Evolutionary conservation across 2,113 vertebrate species (phyloP), one percentile per base, ranked within the genome.

Genomic region (Bungarus multicinctus): DNA sequence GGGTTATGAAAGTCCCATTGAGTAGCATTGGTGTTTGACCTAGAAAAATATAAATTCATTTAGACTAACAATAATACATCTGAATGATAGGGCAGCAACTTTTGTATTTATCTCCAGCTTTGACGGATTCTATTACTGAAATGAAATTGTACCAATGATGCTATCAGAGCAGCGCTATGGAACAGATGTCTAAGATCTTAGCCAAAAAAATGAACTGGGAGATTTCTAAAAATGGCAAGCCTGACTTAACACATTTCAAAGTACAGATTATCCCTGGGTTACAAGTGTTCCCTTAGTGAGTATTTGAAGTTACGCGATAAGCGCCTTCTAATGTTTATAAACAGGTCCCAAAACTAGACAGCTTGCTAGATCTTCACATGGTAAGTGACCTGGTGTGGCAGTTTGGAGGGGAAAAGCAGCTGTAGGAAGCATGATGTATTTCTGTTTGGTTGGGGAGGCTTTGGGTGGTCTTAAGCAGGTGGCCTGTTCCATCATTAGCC

Each of bases 21-120:
- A 1, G 14, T 23, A 92, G 87, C 58, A 60, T 45, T 0, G 97
- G 96, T 0, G 91, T 94, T 5, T 91, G 57, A 0, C 96, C 97
- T 97, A 85, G 53, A 95, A 95, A 58, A 43, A 93, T 39, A 58
- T 2, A 34, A 54, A 30, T 2, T 7, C 0, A 16, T 7, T 5
- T 39, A 0, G 55, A 94, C 69, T 30, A 54, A 4, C 3, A 11
- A 11, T 45, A 47, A 86, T n/a, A 69, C 12, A 6, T 34, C 30
- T 6, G 4, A 16, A 53, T 55, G 30, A 18, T 7, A 58, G 12
- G 88, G 69, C 43, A 50, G 14, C 14, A 45, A 23, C 3, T 25
- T 53, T 89, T 50, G n/a, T 54, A 25, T 85, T 47, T 85, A 5
- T 52, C 23, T 22, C 11, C 53, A 23, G 30, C 64, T 69, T 69